A percentile compares a stretch with the other conserved stretches of the same genome.
Conservation (phyloP, 1,140 invertebrate genomes). For the Apis laboriosa region DNA sequence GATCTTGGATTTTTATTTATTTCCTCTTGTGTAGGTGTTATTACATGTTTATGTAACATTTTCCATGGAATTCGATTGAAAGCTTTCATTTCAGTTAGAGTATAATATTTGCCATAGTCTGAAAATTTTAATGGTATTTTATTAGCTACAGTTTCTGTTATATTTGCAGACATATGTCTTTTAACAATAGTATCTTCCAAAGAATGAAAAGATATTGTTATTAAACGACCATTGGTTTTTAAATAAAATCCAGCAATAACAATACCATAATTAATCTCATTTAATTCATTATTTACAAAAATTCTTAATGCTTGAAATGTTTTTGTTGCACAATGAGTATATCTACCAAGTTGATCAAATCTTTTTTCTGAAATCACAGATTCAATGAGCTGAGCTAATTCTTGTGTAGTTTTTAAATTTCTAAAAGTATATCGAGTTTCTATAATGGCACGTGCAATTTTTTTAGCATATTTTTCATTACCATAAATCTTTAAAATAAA, state of each 20-base stretch:
- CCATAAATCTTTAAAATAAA: constrained; percentile 95
- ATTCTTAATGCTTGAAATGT: constrained; percentile 97
- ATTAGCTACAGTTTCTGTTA: constrained; percentile 86
- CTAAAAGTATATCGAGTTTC: constrained; percentile 92
- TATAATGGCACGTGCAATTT: constrained; percentile 93
- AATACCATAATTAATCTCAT: constrained; percentile 96
- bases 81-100: constrained; percentile 83
- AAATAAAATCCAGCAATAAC: constrained; percentile 89
- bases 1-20: constrained; percentile 90
- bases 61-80: constrained; percentile 87
- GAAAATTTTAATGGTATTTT: constrained; percentile 85
- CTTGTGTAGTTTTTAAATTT: constrained; percentile 90
- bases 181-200: constrained; percentile 98
- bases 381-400: constrained; percentile 91
- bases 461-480: constrained; percentile 92
- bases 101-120: constrained; percentile 81
- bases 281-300: constrained; percentile 98
- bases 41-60: constrained; percentile 90
- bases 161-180: constrained; percentile 90
- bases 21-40: constrained; percentile 88
- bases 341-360: constrained; percentile 87
- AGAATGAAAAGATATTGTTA: constrained; percentile 95
- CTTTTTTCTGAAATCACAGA: constrained; percentile 80
- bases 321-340: constrained; percentile 93
- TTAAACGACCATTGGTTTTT: constrained; percentile 88